Evolutionary conservation across 2,888 invertebrate species (phyloP), one percentile per base, ranked within the genome.

Genomic region (Selenia dentaria): DNA sequence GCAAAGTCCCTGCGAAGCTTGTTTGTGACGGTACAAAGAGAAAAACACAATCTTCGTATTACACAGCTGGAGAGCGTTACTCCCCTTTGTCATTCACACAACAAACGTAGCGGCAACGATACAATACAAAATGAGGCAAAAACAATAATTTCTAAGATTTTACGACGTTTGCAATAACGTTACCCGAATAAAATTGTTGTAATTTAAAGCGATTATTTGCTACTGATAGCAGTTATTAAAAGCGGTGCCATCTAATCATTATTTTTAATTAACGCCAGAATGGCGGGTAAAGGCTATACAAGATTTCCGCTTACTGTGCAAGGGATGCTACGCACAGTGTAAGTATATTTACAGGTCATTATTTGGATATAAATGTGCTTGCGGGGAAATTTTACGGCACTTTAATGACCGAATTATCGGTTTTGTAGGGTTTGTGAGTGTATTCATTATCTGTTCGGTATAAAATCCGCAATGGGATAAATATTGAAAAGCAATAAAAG

Each of bases 261-360:
- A 59, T 54, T 56, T 59, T 59, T 59, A 59, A 59, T 59, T 56
- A 59, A 44, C 42, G 46, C 41, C 52, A 48, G 45, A 48, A 52
- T 50, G 51, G 50, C 52, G 52, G 43, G 48, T 37, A 48, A 45
- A 42, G 25, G 39, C 49, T 50, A 27, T 57, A 36, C 46, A 50
- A 41, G 47, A 47, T 47, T 48, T 54, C 50, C 52, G 50, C 50
- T 52, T 43, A 41, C 43, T 47, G 45, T 50, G 57, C 47, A 37
- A 33, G 47, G 47, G 47, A 48, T 48, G 24, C 28, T 18, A 6
- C 29, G 34, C 14, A 28, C 16, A 22, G 36, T 16, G 11, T 34
- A 42, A 48, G 33, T 48, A 34, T 41, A 48, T 48, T 48, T 47
- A 29, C 37, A 25, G 41, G 41, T 37, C 47, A 25, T 48, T 48